Conservation (phyloP, 2,113 vertebrate genomes). For the Toxotes jaculatrix region DNA sequence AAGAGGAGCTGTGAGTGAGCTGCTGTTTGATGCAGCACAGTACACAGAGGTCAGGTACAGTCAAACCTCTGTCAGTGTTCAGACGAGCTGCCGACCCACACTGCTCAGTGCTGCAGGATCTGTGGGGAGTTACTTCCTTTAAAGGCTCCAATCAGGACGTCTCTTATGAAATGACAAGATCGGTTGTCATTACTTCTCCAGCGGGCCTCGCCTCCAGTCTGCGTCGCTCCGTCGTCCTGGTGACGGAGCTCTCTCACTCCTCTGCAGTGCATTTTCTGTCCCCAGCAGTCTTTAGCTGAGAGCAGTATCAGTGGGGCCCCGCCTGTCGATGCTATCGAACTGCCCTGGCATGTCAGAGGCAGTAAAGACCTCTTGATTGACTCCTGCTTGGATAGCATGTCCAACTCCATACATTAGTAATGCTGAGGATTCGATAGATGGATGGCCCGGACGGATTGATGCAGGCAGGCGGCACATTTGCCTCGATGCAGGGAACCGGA, state of each 20-base stretch:
- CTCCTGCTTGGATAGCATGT: slow-evolving; percentile 83
- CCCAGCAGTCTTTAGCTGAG: slow-evolving; percentile 65
- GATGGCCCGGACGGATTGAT: slow-evolving; percentile 65
- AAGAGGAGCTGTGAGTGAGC: too few relatives aligned
- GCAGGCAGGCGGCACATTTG: slow-evolving; percentile 47
- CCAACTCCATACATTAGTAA: slow-evolving; percentile 82
- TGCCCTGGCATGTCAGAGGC: slow-evolving; percentile 72
- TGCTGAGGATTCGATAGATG: slow-evolving; percentile 70
- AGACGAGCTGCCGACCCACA: slow-evolving; percentile 45
- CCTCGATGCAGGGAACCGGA: slow-evolving; percentile 37
- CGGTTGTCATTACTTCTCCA: slow-evolving; percentile 35
- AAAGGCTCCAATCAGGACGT: slow-evolving; percentile 24
- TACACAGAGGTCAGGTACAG: slow-evolving; percentile 42
- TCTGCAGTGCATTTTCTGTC: slow-evolving; percentile 48
- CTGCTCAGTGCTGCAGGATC: slow-evolving; percentile 55
- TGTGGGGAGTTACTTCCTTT: slow-evolving; percentile 33
- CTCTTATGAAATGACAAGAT: slow-evolving; percentile 59
- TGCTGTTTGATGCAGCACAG: neutral
- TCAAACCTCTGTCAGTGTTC: slow-evolving; percentile 21
- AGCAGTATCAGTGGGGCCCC: slow-evolving; percentile 72
- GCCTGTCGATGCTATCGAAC: slow-evolving; percentile 81
- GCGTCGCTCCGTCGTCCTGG: neutral
- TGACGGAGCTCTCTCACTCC: slow-evolving; percentile 26
- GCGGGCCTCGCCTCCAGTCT: slow-evolving; percentile 18
- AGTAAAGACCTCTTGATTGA: slow-evolving; percentile 83